Evolutionary conservation across 2,797 vertebrate species (phyloP).

Genomic region (Chromobotia macracanthus): DNA sequence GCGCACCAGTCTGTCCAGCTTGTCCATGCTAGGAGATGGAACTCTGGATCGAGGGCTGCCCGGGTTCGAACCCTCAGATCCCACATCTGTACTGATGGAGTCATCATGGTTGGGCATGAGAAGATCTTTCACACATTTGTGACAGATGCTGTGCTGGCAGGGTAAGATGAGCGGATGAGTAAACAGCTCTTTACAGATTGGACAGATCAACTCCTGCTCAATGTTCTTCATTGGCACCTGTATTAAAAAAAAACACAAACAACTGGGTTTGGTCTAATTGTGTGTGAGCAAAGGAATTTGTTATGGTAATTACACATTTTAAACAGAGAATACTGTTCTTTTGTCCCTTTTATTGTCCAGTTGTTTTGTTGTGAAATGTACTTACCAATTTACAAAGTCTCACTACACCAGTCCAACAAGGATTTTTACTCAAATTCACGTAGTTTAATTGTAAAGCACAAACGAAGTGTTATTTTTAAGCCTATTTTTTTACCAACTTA

Average conservation of each 20-base stretch:
- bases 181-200: conserved; percentile 95
- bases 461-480: neutral
- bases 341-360: neutral
- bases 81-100: conserved; percentile 82
- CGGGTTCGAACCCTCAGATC: conserved; percentile 90
- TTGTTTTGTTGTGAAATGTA: too few species aligned
- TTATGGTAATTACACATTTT: neutral
- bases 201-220: conserved; percentile 95
- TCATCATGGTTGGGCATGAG: conserved; percentile 88
- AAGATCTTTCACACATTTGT: conserved; percentile 94
- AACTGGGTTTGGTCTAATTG: neutral
- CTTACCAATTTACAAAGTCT: too few species aligned
- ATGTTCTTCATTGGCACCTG: conserved; percentile 95
- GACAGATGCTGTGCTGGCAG: conserved; percentile 96
- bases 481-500: neutral
- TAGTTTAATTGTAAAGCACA: neutral
- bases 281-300: neutral
- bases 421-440: neutral
- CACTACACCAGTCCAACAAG: neutral
- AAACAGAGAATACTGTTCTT: neutral
- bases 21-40: conserved; percentile 89
- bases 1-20: conserved; percentile 88
- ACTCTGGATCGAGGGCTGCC: conserved; percentile 89
- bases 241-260: neutral
- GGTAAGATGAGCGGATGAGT: conserved; percentile 95